Evolutionary conservation across 2,113 vertebrate genomes (phyloP), one percentile per base, ranked within the genome.

Genomic region (Taurulus bubalis): DNA sequence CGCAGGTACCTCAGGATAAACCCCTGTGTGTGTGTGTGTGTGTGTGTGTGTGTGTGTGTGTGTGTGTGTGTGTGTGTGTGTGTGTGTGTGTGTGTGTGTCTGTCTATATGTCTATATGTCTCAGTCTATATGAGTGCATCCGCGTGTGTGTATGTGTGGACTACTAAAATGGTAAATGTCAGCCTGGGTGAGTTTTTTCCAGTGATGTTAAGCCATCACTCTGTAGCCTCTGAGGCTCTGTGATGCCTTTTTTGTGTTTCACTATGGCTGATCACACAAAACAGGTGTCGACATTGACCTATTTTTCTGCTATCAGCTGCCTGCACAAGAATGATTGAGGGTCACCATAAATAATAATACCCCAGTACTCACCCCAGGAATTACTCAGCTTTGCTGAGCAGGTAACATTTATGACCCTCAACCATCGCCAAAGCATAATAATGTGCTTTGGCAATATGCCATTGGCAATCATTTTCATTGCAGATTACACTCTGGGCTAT

Each of bases 291-390:
- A 42, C 75, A 70, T 12, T 66, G 68, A 80, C 47, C 64, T 70
- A 58, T 79, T 63, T 69, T 68, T 67, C 26, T 68, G 24, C 77
- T 62, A 76, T 83, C 59, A 63, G 49, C 75, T 71, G 47, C 63
- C 53, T 63, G 51, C 51, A 68, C 22, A 75, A 58, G 22, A 90
- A 70, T 74, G 53, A 84, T 45, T 53, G 56, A 68, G 34, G 40
- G 76, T 85, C 20, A 49, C 77, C n/a, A 55, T 77, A 69, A 82
- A 86, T 82, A 77, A 81, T 67, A 85, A 53, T 42, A 73, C 62
- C 56, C 10, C 66, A 56, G 40, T 76, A 75, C 81, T 85, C 67
- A 81, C 63, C 11, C 30, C 32, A 79, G 78, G 64, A 82, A 86
- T 82, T 65, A 82, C 56, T 72, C 53, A 71, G 78, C 34, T 53